Evolutionary conservation across 2,888 invertebrate genomes (phyloP).

Genomic region (Yponomeuta evonymella): DNA sequence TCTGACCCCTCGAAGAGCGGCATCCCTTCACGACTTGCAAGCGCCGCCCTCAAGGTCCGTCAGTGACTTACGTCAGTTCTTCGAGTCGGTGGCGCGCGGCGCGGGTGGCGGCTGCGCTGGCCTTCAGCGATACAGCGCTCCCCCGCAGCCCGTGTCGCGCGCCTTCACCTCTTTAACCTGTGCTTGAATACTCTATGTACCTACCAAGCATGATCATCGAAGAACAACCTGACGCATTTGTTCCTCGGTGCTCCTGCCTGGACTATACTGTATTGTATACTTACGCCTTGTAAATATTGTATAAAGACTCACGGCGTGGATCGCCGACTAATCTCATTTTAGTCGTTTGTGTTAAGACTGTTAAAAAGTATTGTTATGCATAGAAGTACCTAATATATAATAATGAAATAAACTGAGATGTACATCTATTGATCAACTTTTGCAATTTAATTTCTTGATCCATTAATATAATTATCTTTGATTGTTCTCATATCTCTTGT

Average conservation of each 20-base stretch:
- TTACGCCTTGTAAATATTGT: constrained; percentile 41
- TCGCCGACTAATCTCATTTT: constrained; percentile 55
- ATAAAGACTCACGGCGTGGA: constrained; percentile 45
- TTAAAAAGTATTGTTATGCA: constrained; percentile 71
- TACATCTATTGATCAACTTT: constrained; percentile 31
- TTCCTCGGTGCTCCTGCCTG: neutral
- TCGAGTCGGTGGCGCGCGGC: constrained; percentile 77
- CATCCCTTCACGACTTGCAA: constrained; percentile 80
- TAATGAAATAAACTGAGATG: constrained; percentile 41
- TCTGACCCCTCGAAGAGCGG: constrained; percentile 75
- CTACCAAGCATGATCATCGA: neutral
- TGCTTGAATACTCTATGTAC: constrained; percentile 32
- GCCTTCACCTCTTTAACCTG: constrained; percentile 61
- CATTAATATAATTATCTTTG: neutral
- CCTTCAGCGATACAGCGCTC: constrained; percentile 53
- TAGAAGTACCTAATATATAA: constrained; percentile 64
- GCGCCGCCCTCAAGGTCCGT: constrained; percentile 75
- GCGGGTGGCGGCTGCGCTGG: constrained; percentile 40
- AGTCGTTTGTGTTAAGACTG: constrained; percentile 75
- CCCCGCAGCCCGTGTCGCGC: constrained; percentile 52
- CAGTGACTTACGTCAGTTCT: constrained; percentile 82
- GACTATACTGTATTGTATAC: neutral
- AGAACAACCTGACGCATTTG: neutral
- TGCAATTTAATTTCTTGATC: neutral
- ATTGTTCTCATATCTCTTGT: neutral